Base-by-base conservation (phyloP, 2,888 invertebrate species). In the Amiota communis region DNA sequence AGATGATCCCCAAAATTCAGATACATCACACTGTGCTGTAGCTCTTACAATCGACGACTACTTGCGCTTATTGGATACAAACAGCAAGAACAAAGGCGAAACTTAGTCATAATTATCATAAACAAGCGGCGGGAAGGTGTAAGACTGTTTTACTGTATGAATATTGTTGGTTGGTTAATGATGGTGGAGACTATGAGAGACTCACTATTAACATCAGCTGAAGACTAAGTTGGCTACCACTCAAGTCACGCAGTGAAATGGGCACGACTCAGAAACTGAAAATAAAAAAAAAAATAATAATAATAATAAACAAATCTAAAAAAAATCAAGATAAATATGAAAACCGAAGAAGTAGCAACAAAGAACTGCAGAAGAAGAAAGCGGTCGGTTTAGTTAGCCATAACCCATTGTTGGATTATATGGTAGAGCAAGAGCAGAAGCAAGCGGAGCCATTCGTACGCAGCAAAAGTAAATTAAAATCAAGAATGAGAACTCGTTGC, bases 201-300 rank as follows among this genome's bases (percentile, higher is more conserved):
- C 9, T 49, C 53, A 76, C 77, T 78, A 81, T 23, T 49, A 48
- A 76, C 72, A 72, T 69, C 70, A 51, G 72, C 48, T 36, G 68
- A 53, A 69, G 72, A 48, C 75, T 11, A 36, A 23, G 59, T 63
- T 67, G 70, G 64, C 15, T n/a, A 81, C 15, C 72, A 77, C 77
- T 80, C 82, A 78, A 86, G 85, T 83, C 86, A 86, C 86, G 82
- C 82, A 84, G 67, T 72, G 76, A 84, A 85, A 83, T 86, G 86
- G 85, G 85, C 82, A 86, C 85, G 81, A 74, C 79, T 72, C 70
- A 74, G 63, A 72, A 73, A 79, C 78, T 72, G 73, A 72, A 80
- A 73, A 71, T 76, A 75, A 71, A 77, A 78, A 68, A 71, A 56
- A 67, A 76, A 74, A 23, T 2, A 23, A 23, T 2, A 46, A 48